Conservation (phyloP, 92 coral and sea anemone species). For the Parazoanthus darwini region DNA sequence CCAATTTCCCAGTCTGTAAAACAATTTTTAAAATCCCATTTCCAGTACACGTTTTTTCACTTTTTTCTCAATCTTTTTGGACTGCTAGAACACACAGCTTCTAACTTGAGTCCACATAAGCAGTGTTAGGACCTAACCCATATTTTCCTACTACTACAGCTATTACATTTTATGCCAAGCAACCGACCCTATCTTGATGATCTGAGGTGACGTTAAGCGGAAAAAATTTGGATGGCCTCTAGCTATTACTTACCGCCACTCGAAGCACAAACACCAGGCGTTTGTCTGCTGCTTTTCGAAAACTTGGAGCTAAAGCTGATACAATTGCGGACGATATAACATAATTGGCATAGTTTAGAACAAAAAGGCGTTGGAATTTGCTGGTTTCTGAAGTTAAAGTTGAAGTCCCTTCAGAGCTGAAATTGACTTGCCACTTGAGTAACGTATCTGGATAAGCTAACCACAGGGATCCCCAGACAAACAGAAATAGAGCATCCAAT, state of each 20-base stretch:
- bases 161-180: no score
- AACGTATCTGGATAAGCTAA: background rate
- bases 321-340: slow-evolving; percentile 14
- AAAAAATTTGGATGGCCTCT: no score
- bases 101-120: no score
- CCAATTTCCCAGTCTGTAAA: no score
- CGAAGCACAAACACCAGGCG: background rate
- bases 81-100: no score
- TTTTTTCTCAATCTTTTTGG: no score
- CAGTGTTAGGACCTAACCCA: no score
- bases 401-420: background rate
- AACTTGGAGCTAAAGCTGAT: slow-evolving; percentile 34
- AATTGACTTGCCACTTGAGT: slow-evolving; percentile 10
- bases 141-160: no score
- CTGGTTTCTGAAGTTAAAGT: background rate
- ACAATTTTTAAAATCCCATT: no score
- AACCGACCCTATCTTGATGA: no score
- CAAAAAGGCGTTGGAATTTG: slow-evolving; percentile 1
- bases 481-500: slow-evolving; percentile 8
- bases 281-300: slow-evolving; percentile 1
- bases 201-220: no score
- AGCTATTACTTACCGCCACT: background rate
- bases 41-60: no score
- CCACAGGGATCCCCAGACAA: slow-evolving; percentile 14
- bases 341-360: slow-evolving; percentile 15